These are phyloP conservation scores for Lasioglossum pauxillum DNA, from an alignment of 2,888 invertebrate genomes.

Conservation along the genomic window DNA sequence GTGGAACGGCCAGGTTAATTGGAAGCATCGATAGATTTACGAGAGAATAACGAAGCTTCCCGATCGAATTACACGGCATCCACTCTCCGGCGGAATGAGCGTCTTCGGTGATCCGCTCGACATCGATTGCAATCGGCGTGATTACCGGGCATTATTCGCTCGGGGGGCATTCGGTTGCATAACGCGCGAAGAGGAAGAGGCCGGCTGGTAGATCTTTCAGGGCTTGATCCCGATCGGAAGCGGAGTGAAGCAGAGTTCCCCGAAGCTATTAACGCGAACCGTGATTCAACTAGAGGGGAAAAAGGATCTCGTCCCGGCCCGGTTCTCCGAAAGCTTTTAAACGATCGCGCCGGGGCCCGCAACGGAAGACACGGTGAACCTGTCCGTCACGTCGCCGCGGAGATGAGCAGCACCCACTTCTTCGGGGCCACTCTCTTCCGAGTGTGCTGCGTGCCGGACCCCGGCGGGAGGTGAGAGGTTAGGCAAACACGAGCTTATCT, in stretches of 20 bases:
- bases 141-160: conserved; percentile 43
- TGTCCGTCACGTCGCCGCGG: conserved; percentile 76
- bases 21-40: not conserved
- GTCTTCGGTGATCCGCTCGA: not conserved
- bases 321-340: conserved; percentile 75
- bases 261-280: conserved; percentile 72
- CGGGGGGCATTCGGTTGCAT: conserved; percentile 2
- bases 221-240: conserved; percentile 60
- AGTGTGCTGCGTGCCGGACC: conserved; percentile 68
- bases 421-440: conserved; percentile 73
- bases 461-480: conserved; percentile 82
- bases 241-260: conserved; percentile 52
- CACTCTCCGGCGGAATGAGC: not conserved
- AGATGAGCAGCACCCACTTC: conserved; percentile 78
- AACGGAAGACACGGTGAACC: conserved; percentile 74
- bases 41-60: conserved; percentile 14
- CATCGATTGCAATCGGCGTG: conserved; percentile 29
- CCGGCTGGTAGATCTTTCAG: conserved; percentile 39
- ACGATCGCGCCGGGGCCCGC: conserved; percentile 66
- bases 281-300: conserved; percentile 50
- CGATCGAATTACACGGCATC: conserved; percentile 13
- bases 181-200: conserved; percentile 36
- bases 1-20: not conserved
- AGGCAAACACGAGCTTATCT: conserved; percentile 83
- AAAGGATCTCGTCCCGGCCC: conserved; percentile 12